Evolutionary conservation across 2,888 invertebrate genomes (phyloP).

Genomic region (Encarsia formosa): DNA sequence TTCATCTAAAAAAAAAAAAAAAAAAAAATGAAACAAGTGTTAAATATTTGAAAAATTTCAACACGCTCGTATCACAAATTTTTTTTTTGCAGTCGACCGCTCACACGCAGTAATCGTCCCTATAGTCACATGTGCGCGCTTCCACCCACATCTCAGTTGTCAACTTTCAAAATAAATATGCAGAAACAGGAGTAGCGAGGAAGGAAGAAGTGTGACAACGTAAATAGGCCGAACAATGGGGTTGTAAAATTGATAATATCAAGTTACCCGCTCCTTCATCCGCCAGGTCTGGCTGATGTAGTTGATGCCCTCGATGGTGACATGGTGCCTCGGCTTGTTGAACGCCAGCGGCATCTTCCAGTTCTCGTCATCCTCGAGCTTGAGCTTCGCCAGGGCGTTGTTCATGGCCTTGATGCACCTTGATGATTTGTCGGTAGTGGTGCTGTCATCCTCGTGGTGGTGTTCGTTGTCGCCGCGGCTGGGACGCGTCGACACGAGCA

Average conservation of each 20-base stretch:
- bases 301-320: slow-evolving; percentile 64
- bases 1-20: slow-evolving; percentile 72
- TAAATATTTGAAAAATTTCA: too few relatives aligned
- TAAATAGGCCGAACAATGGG: background rate
- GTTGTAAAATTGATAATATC: background rate
- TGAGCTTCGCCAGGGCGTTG: background rate
- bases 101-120: too few relatives aligned
- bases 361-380: slow-evolving; percentile 53
- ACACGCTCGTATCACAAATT: too few relatives aligned
- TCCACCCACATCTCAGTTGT: too few relatives aligned
- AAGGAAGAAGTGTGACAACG: background rate
- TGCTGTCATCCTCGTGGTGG: background rate
- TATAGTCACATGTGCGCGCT: too few relatives aligned
- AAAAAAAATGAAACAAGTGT: background rate
- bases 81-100: too few relatives aligned
- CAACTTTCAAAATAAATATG: too few relatives aligned
- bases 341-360: slow-evolving; percentile 71
- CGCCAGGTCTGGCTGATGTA: slow-evolving; percentile 79
- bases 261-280: slow-evolving; percentile 80
- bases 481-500: slow-evolving; percentile 29
- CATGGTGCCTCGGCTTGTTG: slow-evolving; percentile 69
- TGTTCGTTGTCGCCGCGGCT: background rate
- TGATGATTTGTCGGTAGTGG: background rate
- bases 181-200: background rate
- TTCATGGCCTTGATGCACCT: background rate